Evolutionary conservation across 2,113 vertebrate species (phyloP), one percentile per base, ranked within the genome.

Genomic region (Phocoena sinus): DNA sequence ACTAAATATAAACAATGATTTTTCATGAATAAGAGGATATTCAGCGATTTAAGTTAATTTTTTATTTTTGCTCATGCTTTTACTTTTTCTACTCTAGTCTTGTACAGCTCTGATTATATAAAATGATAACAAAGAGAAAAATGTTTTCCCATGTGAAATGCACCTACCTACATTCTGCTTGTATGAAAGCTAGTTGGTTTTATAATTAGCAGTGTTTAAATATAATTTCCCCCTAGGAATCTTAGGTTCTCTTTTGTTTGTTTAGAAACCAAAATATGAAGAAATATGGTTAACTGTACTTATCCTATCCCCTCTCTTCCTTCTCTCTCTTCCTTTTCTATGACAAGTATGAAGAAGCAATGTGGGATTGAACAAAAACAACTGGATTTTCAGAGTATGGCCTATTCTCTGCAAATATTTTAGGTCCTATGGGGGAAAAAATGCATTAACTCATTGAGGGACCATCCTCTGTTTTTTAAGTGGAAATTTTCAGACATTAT

Each of bases 131-230:
- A 63, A 83, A 23, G 65, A 91, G 38, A 83, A 80, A 82, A 87
- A 50, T 31, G 58, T 67, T 65, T 89, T 20, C 70, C 26, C 68
- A 91, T 53, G 77, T 89, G 58, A 91, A 95, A 84, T 62, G 18
- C 9, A 33, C 4, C 0, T 28, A 67, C 21, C 23, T 70, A 68
- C 50, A 62, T 81, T 95, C 41, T 85, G 12, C 15, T 87, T 63
- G 7, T 31, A 56, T 94, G 18, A 67, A 65, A 92, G 21, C 79
- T 89, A 80, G 13, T 20, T 38, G 20, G 5, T n/a, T 91, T 85
- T 89, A 71, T 63, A 89, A 89, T 84, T 67, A 89, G 70, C 26
- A 89, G 25, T 23, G n/a, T 80, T 94, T 71, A 92, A 84, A 84
- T 79, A n/a, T 41, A 73, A 67, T 67, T 44, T 87, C 20, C 65